A percentile compares a stretch with the other conserved stretches of the same genome.
Conservation (phyloP, 2,113 vertebrate genomes). For the Trematocara unimaculatum region DNA sequence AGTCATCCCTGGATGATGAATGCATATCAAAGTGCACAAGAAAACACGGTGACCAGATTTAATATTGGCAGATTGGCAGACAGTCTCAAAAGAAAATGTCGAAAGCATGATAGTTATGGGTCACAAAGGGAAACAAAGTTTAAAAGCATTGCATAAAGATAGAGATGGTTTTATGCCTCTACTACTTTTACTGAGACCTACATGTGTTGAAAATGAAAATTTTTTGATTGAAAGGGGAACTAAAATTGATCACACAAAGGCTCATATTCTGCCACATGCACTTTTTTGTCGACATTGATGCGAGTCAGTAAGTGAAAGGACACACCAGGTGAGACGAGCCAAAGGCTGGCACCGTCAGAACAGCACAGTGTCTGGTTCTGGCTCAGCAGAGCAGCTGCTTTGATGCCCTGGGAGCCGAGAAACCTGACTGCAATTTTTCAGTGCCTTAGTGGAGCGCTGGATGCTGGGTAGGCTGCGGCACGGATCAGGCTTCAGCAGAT, state of each 20-base stretch:
- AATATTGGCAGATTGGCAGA: neutral
- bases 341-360: constrained; percentile 56
- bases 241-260: neutral
- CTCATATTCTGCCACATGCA: constrained; percentile 3
- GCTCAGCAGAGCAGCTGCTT: constrained; percentile 46
- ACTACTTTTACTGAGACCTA: neutral
- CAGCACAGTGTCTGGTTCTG: constrained; percentile 64
- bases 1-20: constrained; percentile 31
- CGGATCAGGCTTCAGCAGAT: constrained; percentile 31
- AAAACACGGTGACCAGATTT: neutral
- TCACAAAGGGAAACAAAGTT: neutral
- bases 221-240: neutral
- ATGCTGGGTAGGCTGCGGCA: constrained; percentile 36
- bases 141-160: neutral
- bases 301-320: constrained; percentile 11
- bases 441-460: constrained; percentile 35
- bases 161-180: neutral
- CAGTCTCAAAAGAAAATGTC: neutral
- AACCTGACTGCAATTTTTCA: constrained; percentile 24
- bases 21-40: neutral
- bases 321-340: constrained; percentile 25
- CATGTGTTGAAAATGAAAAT: neutral
- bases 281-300: neutral
- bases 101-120: neutral
- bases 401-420: constrained; percentile 42